Percentiles rank a stretch among this genome's conserved stretches.
phyloP scores from a whole-genome alignment of 2,888 invertebrate genomes.

The Drosophila formosana region DNA sequence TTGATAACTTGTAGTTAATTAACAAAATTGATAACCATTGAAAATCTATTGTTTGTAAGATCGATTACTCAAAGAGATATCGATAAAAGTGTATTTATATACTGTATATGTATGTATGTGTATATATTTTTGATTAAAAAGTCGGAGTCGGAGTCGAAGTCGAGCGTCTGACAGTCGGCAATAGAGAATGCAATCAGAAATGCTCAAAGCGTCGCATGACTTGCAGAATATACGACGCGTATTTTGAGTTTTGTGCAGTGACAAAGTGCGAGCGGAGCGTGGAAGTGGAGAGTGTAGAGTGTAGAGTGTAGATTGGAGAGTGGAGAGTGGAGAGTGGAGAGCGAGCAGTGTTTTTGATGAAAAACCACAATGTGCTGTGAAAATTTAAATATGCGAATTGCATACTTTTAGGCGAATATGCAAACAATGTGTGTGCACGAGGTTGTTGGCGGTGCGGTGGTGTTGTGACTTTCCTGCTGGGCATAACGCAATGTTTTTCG shows the following conservation, averaged over 20 bases:
- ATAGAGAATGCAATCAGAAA: background rate
- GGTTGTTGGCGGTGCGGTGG: background rate
- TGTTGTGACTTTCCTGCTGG: background rate
- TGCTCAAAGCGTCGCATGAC: slow-evolving; percentile 1
- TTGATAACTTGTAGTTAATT: too few relatives aligned
- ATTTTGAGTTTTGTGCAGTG: slow-evolving; percentile 9
- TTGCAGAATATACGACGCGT: background rate
- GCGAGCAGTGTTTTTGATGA: slow-evolving; percentile 16
- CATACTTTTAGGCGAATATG: slow-evolving; percentile 64
- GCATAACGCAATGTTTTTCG: slow-evolving; percentile 51
- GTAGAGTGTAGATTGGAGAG: too few relatives aligned
- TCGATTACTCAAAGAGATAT: background rate
- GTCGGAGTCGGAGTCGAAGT: background rate
- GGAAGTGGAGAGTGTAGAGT: too few relatives aligned
- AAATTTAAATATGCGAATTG: slow-evolving; percentile 69
- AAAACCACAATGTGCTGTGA: slow-evolving; percentile 39
- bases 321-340: too few relatives aligned
- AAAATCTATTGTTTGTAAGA: too few relatives aligned
- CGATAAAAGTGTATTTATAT: background rate
- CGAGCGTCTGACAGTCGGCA: background rate
- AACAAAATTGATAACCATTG: too few relatives aligned
- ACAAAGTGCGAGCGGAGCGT: background rate
- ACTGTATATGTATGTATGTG: too few relatives aligned
- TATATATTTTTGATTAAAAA: background rate
- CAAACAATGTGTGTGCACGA: slow-evolving; percentile 53